phyloP scores from a whole-genome alignment of 2,888 invertebrate species.

The Ecdyonurus torrentis region DNA sequence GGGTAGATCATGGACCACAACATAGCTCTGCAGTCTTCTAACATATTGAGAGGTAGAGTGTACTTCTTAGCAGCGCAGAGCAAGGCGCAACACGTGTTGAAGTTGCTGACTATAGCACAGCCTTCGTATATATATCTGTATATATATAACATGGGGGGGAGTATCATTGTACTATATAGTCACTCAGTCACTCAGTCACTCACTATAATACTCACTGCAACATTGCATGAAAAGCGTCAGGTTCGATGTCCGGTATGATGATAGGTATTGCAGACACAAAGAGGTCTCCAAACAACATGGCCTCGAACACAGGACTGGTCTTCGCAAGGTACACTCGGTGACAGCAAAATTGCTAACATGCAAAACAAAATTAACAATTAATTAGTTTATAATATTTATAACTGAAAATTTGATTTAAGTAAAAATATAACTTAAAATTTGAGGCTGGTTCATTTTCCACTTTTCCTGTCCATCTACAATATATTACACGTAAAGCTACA shows the following conservation, averaged over 20 bases:
- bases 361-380: no score
- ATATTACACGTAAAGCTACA: no score
- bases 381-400: no score
- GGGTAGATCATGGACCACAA: not conserved
- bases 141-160: no score
- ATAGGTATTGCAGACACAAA: no score
- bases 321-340: constrained; percentile 45
- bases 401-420: no score
- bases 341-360: constrained; percentile 31
- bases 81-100: not conserved
- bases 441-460: no score
- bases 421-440: no score
- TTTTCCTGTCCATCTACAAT: no score
- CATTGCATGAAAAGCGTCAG: constrained; percentile 39
- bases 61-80: not conserved
- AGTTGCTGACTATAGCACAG: not conserved
- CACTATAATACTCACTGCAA: constrained; percentile 27
- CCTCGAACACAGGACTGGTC: constrained; percentile 49
- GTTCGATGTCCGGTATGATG: constrained; percentile 38
- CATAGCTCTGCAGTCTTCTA: not conserved
- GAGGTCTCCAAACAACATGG: constrained; percentile 46
- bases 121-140: not conserved
- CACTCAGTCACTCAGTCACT: no score
- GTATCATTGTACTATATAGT: no score
- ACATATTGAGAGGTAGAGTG: not conserved